Evolutionary conservation across 1,140 invertebrate genomes (phyloP), one percentile per base, ranked within the genome.

Genomic region (Streblospio benedicti): DNA sequence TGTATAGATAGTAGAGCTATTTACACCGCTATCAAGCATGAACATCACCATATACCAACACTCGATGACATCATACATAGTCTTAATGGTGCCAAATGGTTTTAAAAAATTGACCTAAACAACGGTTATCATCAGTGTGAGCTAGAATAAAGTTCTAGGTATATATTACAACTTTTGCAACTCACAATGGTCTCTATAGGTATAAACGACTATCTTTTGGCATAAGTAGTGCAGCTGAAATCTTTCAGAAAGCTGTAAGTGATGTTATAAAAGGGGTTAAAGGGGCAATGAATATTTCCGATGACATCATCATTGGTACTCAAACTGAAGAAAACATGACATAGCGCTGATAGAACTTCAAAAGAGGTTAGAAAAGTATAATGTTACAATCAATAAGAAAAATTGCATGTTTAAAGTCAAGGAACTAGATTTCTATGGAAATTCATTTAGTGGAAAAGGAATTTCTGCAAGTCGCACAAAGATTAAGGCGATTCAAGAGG

Each of bases 201-300:
- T 52, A 52, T 2, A 52, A 31, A 52, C 50, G 35, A 9, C 35
- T 38, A n/a, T 38, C 35, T 9, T 52, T 52, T 52, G 25, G 50
- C 31, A 31, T 52, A 12, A 30, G 12, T 4, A 52, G 50, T n/a
- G 0, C 50, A 52, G 50, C 50, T 31, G 25, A 52, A 52, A 31
- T 65, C 27, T 52, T 52, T n/a, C 50, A 52, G n/a, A 38, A 9
- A n/a, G 50, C 50, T 18, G 33, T 52, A 12, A 20, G 23, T 12
- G 30, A 52, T 30, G 33, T 25, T 9, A 4, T 52, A 9, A 5
- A 18, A 30, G 27, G 50, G 27, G 31, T 6, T 30, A 12, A 6
- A 3, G 50, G 50, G 33, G 2, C 25, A 18, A 52, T 52, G 18
- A 52, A 52, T n/a, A 31, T 52, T 31, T 30, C 27, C 1, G 50